Percentiles rank a stretch among this genome's conserved stretches.
Conservation (phyloP, 2,888 invertebrate species). For the Steinernema hermaphroditum region DNA sequence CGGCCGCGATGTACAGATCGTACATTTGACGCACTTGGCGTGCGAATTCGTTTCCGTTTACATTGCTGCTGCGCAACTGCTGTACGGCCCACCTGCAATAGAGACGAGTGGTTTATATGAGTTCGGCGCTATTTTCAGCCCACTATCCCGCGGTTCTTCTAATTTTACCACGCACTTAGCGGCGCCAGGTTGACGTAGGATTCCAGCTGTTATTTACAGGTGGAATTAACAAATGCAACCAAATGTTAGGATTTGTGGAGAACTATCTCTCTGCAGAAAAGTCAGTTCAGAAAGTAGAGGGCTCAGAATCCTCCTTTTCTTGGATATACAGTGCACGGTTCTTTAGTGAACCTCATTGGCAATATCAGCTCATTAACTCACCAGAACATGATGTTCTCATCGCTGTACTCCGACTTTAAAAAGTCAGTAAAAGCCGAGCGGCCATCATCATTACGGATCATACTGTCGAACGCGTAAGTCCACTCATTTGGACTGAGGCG, state of each 20-base stretch:
- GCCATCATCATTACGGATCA: slow-evolving; percentile 51
- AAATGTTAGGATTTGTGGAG: no score
- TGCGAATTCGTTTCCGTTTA: slow-evolving; percentile 45
- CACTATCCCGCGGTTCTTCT: background rate
- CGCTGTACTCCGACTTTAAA: slow-evolving; percentile 55
- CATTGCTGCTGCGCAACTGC: slow-evolving; percentile 46
- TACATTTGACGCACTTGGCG: slow-evolving; percentile 49
- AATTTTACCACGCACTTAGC: background rate
- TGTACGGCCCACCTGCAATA: slow-evolving; percentile 56
- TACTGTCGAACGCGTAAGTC: slow-evolving; percentile 54
- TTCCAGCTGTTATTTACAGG: background rate
- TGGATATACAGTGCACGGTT: no score
- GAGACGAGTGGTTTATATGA: background rate
- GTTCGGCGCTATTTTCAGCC: slow-evolving; percentile 16
- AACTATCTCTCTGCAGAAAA: no score
- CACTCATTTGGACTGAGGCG: slow-evolving; percentile 52
- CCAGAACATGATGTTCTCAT: slow-evolving; percentile 59
- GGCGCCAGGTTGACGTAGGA: background rate
- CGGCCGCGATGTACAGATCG: slow-evolving; percentile 57
- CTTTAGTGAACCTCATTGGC: no score
- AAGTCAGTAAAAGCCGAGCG: slow-evolving; percentile 55
- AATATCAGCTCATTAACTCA: slow-evolving; percentile 33
- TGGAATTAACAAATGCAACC: no score
- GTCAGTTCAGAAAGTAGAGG: no score
- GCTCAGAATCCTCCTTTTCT: no score